These are phyloP conservation scores for Geopemphigus sp. DNA, from an alignment of 1,140 invertebrate species.

Conservation along the genomic window DNA sequence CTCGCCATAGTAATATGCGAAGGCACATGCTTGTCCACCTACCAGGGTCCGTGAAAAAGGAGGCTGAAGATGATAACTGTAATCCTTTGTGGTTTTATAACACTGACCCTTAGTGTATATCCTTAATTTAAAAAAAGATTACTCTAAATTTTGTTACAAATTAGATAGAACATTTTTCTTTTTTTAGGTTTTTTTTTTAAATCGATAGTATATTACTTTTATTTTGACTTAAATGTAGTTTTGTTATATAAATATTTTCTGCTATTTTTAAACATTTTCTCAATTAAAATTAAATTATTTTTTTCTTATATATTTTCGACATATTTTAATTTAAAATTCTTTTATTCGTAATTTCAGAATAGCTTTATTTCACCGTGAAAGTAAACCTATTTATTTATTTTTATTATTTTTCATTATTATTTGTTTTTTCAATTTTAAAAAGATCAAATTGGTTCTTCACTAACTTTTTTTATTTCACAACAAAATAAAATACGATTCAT, in stretches of 20 bases:
- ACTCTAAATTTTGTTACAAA: background rate
- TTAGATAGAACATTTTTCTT: background rate
- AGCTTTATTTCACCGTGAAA: background rate
- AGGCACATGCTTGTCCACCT: slow-evolving; percentile 55
- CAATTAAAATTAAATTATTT: background rate
- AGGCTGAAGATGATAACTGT: slow-evolving; percentile 15
- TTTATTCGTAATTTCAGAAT: background rate
- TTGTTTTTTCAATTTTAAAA: background rate
- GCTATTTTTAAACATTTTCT: background rate
- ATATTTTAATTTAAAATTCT: background rate
- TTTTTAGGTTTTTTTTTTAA: too few relatives aligned
- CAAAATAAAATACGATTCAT: background rate
- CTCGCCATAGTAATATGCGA: slow-evolving; percentile 58
- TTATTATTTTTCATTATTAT: background rate
- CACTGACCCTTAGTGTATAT: background rate
- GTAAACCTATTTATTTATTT: background rate
- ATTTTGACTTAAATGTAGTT: too few relatives aligned
- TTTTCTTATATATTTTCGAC: background rate
- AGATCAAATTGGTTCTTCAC: background rate
- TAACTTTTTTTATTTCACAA: background rate
- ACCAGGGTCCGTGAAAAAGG: slow-evolving; percentile 38
- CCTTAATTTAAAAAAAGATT: background rate
- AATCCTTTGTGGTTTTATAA: slow-evolving; percentile 27
- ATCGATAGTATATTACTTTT: too few relatives aligned
- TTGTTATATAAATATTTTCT: background rate